A percentile compares a stretch with the other conserved stretches of the same genome.
Conservation (phyloP, 2,888 invertebrate genomes). For the Abscondita cerata region DNA sequence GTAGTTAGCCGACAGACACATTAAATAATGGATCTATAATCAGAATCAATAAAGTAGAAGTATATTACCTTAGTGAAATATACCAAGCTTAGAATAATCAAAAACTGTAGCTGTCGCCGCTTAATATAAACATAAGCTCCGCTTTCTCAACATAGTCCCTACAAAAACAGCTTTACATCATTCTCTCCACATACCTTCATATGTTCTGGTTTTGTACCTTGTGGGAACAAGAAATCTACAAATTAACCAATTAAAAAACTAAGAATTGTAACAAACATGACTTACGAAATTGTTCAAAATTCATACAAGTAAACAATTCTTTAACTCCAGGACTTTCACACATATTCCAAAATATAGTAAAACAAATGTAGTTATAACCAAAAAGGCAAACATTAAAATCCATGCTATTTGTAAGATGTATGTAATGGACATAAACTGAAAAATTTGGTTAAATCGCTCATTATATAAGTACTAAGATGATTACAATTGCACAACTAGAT, state of each 20-base stretch:
- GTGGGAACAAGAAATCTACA: conserved; percentile 85
- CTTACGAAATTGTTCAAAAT: conserved; percentile 86
- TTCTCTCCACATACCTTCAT: conserved; percentile 83
- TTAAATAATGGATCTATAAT: conserved; percentile 80
- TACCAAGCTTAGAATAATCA: conserved; percentile 87
- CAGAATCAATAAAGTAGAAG: conserved; percentile 20
- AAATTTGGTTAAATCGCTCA: conserved; percentile 34
- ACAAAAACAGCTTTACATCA: conserved; percentile 85
- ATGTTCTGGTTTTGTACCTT: conserved; percentile 75
- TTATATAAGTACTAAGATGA: conserved; percentile 41
- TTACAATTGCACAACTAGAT: conserved; percentile 82
- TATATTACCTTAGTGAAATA: conserved; percentile 45
- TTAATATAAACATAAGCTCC: conserved; percentile 88
- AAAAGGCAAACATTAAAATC: conserved; percentile 82
- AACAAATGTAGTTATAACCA: conserved; percentile 86
- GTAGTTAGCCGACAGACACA: conserved; percentile 96
- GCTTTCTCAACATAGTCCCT: conserved; percentile 92
- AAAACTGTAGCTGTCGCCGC: conserved; percentile 82
- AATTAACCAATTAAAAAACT: too few relatives aligned
- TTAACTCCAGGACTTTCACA: conserved; percentile 78
- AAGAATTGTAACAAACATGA: too few relatives aligned
- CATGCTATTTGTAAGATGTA: conserved; percentile 85
- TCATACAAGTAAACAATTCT: conserved; percentile 77
- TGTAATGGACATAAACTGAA: conserved; percentile 86
- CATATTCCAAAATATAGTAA: conserved; percentile 87